Evolutionary conservation across 2,888 invertebrate species (phyloP), one percentile per base, ranked within the genome.

Genomic region (Thecophora atra): DNA sequence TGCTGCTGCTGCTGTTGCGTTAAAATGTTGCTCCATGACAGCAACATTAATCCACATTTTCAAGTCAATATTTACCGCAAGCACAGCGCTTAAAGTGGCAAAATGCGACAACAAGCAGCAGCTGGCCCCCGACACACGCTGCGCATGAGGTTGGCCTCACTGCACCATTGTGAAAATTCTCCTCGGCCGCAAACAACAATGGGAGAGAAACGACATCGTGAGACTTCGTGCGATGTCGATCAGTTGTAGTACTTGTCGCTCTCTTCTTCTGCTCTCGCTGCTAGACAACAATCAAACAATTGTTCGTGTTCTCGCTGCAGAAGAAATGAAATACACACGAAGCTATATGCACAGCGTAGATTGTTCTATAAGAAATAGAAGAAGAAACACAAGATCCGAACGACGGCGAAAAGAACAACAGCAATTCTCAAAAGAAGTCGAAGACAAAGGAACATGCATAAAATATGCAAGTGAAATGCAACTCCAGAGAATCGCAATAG

Each of bases 261-360:
- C 1, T 26, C 28, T 60, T 11, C 60, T 60, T 37, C 37, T 62
- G 24, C n/a, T 58, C 13, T 21, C 19, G 58, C 6, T 15, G 58
- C 15, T 7, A 24, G n/a, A 5, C 11, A 24, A 24, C 24, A 37
- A 19, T 30, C 6, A 11, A 37, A 37, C 37, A 37, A n/a, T 42
- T 26, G 26, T 30, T n/a, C n/a, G n/a, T 17, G 52, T 51, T 28
- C 30, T 30, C n/a, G 54, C 13, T 54, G 52, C 37, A 19, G 52
- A 26, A 62, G 52, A 70, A 70, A 62, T 62, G 70, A n/a, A n/a
- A n/a, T n/a, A n/a, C n/a, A n/a, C n/a, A n/a, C n/a, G n/a, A n/a
- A n/a, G n/a, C n/a, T n/a, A n/a, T n/a, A n/a, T 62, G 63, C 70
- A 70, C 56, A 68, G 68, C 68, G 56, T 58, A 58, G 44, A 68